Evolutionary conservation across 2,113 vertebrate genomes (phyloP), one percentile per base, ranked within the genome.

Genomic region (Hydrolagus affinis): DNA sequence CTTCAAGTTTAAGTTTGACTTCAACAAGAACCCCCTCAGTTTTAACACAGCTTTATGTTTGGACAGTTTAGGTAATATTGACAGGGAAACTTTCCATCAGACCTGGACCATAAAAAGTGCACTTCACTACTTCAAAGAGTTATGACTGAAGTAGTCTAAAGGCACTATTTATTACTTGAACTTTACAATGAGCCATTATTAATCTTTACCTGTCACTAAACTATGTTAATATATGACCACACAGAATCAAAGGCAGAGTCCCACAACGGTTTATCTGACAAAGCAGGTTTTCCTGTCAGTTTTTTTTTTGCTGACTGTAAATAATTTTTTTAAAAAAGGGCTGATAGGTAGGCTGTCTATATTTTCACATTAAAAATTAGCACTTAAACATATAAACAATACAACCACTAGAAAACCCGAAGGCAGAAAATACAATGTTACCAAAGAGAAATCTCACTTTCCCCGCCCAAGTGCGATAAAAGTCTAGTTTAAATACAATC

Each of bases 161-260:
- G 91, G 90, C 90, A 92, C 92, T 95, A 91, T 94, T 95, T 95
- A 95, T 94, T 94, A 92, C 91, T 91, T 88, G 88, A 93, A 95
- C 91, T 94, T 93, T 92, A 92, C 90, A 91, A 93, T 92, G 91
- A 88, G 88, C 90, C 87, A 89, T 93, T 93, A 95, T 95, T 91
- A 93, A 95, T 96, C 94, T 95, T 92, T 95, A 96, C 93, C 91
- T 94, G 93, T 88, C 94, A 93, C 94, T 94, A 94, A 93, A 91
- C 90, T 94, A 94, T 94, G 94, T 91, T 93, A 94, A 95, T 92
- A 92, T 90, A 89, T 93, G 92, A 95, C 93, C 94, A 95, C 93
- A 93, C 91, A 89, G 88, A 86, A 89, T 56, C 80, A 89, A 90
- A 92, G 90, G 88, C 91, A 66, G 23, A 28, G 60, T 32, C 32